Base-by-base conservation (phyloP, 2,113 vertebrate species). In the Recurvirostra avosetta region DNA sequence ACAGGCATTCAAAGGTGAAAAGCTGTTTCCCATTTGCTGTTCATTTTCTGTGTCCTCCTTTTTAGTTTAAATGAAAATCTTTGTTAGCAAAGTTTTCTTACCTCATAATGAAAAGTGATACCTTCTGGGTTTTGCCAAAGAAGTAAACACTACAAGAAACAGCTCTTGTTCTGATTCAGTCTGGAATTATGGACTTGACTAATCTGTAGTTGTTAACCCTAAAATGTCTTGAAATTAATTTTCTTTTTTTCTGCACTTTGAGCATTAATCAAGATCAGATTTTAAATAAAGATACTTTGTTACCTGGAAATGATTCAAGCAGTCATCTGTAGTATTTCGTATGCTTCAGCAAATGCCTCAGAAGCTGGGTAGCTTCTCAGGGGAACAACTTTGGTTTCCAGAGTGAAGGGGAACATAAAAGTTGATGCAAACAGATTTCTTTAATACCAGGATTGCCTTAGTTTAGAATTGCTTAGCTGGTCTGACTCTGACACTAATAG, bases 401-500 rank as follows among this genome's bases (percentile, higher is more conserved):
- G 77, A 96, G 94, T 94, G 92, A 96, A 91, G 38, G 0, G 50
- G 41, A 95, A 88, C 63, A 71, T 92, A 71, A 59, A 86, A 92
- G 68, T 93, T 92, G 55, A 55, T 62, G 36, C 71, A 79, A 89
- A 94, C 66, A 55, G 70, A 58, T 87, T 87, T 90, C 49, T 79
- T 91, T 79, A 73, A 73, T 94, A 90, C 45, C 4, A 55, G 62
- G 86, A 95, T 90, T 67, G 74, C 29, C 74, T 87, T 40, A 79
- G 66, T 94, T 95, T 85, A 77, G 71, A 95, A 83, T 76, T 95
- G 58, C 66, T 73, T 83, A 85, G 53, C 70, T 93, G 71, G 62
- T 88, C 87, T 96, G 78, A 58, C 71, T 95, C 59, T 95, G 94
- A 96, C 93, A 94, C 84, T 95, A 97, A 95, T 86, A 95, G 87